Conservation (phyloP, 2,797 vertebrate genomes). For the Tachyglossus aculeatus region DNA sequence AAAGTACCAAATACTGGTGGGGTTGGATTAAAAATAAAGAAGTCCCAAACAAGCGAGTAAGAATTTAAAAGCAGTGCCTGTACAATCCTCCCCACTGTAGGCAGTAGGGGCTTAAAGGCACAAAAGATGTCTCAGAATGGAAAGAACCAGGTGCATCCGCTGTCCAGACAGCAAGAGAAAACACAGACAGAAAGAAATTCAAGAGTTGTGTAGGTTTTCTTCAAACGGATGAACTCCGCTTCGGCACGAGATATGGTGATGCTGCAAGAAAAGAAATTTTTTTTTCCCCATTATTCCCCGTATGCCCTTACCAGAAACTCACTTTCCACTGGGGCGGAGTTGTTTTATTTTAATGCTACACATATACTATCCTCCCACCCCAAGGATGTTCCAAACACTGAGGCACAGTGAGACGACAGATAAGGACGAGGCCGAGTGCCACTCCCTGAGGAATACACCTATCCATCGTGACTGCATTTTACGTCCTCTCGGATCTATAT, state of each 20-base stretch:
- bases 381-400: neutral
- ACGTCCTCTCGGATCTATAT: no score
- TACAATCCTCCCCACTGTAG: conserved; percentile 61
- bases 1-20: conserved; percentile 58
- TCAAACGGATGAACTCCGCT: conserved; percentile 59
- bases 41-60: conserved; percentile 39
- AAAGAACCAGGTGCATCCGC: conserved; percentile 64
- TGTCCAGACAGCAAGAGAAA: conserved; percentile 63
- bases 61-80: conserved; percentile 73
- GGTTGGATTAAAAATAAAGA: conserved; percentile 46
- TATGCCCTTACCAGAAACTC: no score
- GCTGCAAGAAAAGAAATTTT: conserved; percentile 45
- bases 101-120: conserved; percentile 81
- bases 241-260: conserved; percentile 55
- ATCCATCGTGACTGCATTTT: no score
- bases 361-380: neutral
- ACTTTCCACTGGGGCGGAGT: no score
- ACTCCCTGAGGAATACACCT: neutral
- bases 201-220: conserved; percentile 49
- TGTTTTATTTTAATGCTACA: neutral
- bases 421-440: neutral
- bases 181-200: conserved; percentile 56
- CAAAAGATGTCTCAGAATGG: conserved; percentile 76
- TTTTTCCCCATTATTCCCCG: neutral
- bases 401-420: neutral